These are phyloP conservation scores for Tineola bisselliella DNA, from an alignment of 2,888 invertebrate genomes.

Conservation along the genomic window DNA sequence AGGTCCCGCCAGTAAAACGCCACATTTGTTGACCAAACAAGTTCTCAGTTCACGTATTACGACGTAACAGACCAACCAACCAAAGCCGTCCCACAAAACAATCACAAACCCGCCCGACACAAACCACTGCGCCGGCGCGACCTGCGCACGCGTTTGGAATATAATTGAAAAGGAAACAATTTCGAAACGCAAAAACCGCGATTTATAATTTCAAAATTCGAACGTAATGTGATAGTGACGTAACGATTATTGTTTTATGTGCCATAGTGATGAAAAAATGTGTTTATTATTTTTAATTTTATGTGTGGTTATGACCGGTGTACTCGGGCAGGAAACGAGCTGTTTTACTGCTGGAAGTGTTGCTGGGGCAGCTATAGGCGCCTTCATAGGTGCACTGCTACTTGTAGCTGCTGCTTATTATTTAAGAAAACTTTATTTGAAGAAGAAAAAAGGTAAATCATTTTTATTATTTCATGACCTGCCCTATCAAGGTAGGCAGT, in stretches of 20 bases:
- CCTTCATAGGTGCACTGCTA: constrained; percentile 72
- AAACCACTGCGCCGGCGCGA: constrained; percentile 51
- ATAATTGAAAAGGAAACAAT: not conserved
- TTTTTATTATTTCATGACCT: too few species aligned
- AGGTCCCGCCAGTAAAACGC: constrained; percentile 21
- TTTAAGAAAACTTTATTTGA: constrained; percentile 71
- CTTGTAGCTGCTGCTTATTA: constrained; percentile 67
- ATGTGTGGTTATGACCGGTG: constrained; percentile 56
- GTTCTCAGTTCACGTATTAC: constrained; percentile 47
- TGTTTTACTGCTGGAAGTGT: constrained; percentile 77
- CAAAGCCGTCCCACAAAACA: constrained; percentile 46
- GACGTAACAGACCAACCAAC: constrained; percentile 18
- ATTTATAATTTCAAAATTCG: not conserved
- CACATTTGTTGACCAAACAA: constrained; percentile 40
- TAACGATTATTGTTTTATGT: constrained; percentile 21
- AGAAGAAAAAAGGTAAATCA: constrained; percentile 65
- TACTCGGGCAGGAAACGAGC: constrained; percentile 52
- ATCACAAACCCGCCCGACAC: constrained; percentile 28
- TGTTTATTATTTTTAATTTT: constrained; percentile 44
- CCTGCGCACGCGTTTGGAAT: constrained; percentile 38
- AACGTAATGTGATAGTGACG: constrained; percentile 3
- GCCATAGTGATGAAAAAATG: constrained; percentile 54
- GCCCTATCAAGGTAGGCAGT: too few species aligned
- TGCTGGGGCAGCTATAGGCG: constrained; percentile 76
- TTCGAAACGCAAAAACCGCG: constrained; percentile 14